Evolutionary conservation across 2,888 invertebrate genomes (phyloP).

Genomic region (Micoletzkya japonica): DNA sequence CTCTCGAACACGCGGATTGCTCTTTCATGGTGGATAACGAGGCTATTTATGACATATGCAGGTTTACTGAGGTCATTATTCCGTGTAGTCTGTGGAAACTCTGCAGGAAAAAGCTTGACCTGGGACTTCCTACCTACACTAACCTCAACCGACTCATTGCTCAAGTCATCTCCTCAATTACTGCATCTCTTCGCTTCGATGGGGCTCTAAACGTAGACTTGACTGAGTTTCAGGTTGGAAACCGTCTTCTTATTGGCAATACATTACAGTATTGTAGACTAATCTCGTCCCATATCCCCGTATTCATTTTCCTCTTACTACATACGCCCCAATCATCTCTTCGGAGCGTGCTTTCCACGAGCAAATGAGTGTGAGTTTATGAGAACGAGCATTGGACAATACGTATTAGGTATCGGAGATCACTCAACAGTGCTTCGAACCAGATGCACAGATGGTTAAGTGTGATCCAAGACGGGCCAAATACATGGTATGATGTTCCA

Average conservation of each 20-base stretch:
- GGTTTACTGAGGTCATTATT: constrained; percentile 60
- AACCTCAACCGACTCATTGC: constrained; percentile 86
- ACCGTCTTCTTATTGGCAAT: not conserved
- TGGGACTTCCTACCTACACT: constrained; percentile 77
- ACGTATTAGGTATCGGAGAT: constrained; percentile 72
- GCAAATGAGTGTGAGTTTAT: constrained; percentile 34
- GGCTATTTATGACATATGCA: constrained; percentile 85
- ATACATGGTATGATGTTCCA: constrained; percentile 64
- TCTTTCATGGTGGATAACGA: constrained; percentile 78
- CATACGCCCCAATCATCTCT: constrained; percentile 66
- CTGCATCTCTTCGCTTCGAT: constrained; percentile 86
- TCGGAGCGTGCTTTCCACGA: constrained; percentile 61
- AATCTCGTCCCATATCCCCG: constrained; percentile 80
- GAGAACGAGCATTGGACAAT: not conserved
- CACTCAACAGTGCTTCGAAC: constrained; percentile 84
- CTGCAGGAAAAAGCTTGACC: constrained; percentile 69
- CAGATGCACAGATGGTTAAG: constrained; percentile 73
- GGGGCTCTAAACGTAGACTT: constrained; percentile 88
- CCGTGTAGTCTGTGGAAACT: not conserved
- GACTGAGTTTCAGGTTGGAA: constrained; percentile 73
- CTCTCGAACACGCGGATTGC: constrained; percentile 89
- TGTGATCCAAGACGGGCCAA: constrained; percentile 68
- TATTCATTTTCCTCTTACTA: constrained; percentile 83
- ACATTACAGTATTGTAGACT: constrained; percentile 48
- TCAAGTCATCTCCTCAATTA: constrained; percentile 73